Evolutionary conservation across 2,113 vertebrate genomes (phyloP).

Genomic region (Malurus elegans): DNA sequence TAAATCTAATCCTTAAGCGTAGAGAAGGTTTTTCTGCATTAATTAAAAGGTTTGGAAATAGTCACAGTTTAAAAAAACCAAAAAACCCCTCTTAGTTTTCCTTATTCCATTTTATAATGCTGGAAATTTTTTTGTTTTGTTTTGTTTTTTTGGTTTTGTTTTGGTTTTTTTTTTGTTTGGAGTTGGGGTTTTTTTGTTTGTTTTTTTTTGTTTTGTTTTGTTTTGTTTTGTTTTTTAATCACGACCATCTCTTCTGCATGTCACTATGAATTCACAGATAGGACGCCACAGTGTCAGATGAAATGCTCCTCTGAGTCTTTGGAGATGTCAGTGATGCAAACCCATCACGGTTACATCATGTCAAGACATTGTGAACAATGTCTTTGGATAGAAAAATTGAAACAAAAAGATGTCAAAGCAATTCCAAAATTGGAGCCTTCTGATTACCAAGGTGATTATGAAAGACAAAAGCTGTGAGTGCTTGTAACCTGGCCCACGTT

Average conservation of each 20-base stretch:
- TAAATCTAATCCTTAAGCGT: neutral
- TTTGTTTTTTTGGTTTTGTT: neutral
- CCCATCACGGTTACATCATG: neutral
- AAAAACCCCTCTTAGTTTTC: neutral
- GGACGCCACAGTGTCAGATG: neutral
- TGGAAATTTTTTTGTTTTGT: neutral
- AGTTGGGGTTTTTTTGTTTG: too few species aligned
- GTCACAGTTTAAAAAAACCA: neutral
- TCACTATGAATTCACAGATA: constrained; percentile 15
- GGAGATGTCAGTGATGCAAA: constrained; percentile 43
- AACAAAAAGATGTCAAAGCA: neutral
- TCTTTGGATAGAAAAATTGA: neutral
- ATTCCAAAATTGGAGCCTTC: neutral
- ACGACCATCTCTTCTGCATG: constrained; percentile 10
- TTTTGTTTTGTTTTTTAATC: neutral
- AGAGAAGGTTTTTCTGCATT: neutral
- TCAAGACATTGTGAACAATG: constrained; percentile 24
- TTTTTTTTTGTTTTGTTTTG: neutral
- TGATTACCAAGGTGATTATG: constrained; percentile 17
- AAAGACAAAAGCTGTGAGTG: neutral
- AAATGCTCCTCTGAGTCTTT: constrained; percentile 30
- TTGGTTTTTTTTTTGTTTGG: too few species aligned
- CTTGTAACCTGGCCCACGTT: neutral
- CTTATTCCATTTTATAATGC: neutral
- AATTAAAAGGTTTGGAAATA: neutral